These are phyloP conservation scores for Tinea semifulvella DNA, from an alignment of 2,888 invertebrate genomes.

Conservation along the genomic window DNA sequence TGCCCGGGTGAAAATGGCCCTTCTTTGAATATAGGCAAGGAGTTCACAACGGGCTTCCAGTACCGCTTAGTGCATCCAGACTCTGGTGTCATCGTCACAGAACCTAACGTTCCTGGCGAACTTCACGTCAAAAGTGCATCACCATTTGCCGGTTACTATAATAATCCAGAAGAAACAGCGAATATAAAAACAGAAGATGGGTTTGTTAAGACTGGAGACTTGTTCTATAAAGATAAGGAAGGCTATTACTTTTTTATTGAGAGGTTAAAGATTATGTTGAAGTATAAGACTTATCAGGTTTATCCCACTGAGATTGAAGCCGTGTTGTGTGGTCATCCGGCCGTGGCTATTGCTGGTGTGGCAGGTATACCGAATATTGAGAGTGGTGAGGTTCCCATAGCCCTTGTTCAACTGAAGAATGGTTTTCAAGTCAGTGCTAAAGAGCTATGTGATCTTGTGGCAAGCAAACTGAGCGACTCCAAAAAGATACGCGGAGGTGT, in stretches of 20 bases:
- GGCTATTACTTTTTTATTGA: constrained; percentile 11
- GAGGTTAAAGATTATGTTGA: constrained; percentile 5
- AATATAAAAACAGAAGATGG: not conserved
- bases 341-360: not conserved
- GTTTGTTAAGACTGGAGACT: constrained; percentile 2
- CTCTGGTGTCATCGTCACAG: not conserved
- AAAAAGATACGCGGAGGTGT: constrained; percentile 1
- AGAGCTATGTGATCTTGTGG: constrained; percentile 4
- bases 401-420: not conserved
- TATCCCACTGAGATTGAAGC: constrained; percentile 6
- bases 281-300: constrained; percentile 5
- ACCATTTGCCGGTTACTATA: constrained; percentile 4
- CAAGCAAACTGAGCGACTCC: not conserved
- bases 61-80: not conserved
- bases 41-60: not conserved
- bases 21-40: not conserved
- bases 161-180: not conserved
- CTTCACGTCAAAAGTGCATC: not conserved
- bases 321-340: not conserved
- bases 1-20: not conserved
- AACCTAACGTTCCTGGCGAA: not conserved
- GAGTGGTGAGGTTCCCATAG: not conserved
- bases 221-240: not conserved
- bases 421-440: not conserved
- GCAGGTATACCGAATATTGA: not conserved